Conservation (phyloP, 2,888 invertebrate species). For the Melikaiella ostensackeni region DNA sequence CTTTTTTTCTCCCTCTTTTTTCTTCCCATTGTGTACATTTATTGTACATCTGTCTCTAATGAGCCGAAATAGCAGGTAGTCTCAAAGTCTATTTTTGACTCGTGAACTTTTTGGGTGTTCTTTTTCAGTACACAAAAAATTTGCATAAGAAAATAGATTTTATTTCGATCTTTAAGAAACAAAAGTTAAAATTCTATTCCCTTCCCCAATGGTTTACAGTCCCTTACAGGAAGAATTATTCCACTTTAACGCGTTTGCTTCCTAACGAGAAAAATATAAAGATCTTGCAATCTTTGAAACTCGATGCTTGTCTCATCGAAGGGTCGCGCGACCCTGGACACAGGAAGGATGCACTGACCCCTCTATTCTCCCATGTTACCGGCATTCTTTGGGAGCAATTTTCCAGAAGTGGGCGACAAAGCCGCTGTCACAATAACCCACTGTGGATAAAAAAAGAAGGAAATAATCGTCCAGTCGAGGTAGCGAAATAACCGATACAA, state of each 20-base stretch:
- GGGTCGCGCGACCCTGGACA: constrained; percentile 39
- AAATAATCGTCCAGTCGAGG: constrained; percentile 64
- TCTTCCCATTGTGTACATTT: too few relatives aligned
- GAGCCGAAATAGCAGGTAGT: too few relatives aligned
- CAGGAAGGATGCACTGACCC: constrained; percentile 56
- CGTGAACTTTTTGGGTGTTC: too few relatives aligned
- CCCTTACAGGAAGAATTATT: constrained; percentile 3
- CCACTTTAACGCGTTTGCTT: constrained; percentile 13
- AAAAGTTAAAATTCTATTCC: neutral
- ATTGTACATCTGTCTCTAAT: too few relatives aligned
- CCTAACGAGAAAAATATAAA: constrained; percentile 29
- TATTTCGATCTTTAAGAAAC: too few relatives aligned
- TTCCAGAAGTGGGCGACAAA: constrained; percentile 74
- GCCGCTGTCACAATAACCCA: constrained; percentile 70
- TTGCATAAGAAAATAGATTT: too few relatives aligned
- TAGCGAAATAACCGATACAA: constrained; percentile 71
- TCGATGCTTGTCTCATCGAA: constrained; percentile 30
- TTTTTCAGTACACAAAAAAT: too few relatives aligned
- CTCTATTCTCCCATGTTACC: constrained; percentile 50
- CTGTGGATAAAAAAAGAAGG: constrained; percentile 43
- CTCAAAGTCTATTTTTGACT: too few relatives aligned
- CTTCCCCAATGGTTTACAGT: neutral
- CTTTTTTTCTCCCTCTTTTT: too few relatives aligned
- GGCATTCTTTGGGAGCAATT: constrained; percentile 65
- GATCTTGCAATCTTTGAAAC: constrained; percentile 25